These are phyloP conservation scores for Stichopus chloronotus DNA, from an alignment of 35 echinoderm and acorn worm genomes.

Conservation along the genomic window DNA sequence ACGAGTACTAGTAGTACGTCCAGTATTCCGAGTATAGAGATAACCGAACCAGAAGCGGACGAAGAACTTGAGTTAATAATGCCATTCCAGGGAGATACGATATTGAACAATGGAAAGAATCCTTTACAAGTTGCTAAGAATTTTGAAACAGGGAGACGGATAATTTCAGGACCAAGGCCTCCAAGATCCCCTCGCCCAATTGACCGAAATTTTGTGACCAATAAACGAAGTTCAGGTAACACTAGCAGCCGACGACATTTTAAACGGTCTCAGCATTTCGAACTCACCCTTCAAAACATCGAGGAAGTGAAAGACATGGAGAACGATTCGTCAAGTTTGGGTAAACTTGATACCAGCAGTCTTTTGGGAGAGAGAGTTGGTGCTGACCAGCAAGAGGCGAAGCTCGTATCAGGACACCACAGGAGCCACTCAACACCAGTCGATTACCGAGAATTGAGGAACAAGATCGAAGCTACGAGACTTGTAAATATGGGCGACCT, in stretches of 20 bases:
- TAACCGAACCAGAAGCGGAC: constrained; percentile 10
- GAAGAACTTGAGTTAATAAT: not conserved
- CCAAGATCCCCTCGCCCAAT: constrained; percentile 35
- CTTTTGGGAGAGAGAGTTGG: not conserved
- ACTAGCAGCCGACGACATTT: constrained; percentile 17
- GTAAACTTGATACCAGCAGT: not conserved
- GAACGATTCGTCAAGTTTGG: not conserved
- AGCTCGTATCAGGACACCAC: not conserved
- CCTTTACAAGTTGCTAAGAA: not conserved
- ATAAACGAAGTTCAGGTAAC: not conserved
- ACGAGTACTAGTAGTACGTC: constrained; percentile 19
- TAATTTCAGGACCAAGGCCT: not conserved
- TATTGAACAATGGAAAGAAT: not conserved
- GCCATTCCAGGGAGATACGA: not conserved
- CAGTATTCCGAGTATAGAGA: constrained; percentile 29
- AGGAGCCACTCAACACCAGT: constrained; percentile 56
- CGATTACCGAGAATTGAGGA: constrained; percentile 53
- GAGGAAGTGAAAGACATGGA: constrained; percentile 47
- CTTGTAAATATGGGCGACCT: constrained; percentile 48
- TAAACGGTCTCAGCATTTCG: constrained; percentile 47
- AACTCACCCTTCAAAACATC: constrained; percentile 55
- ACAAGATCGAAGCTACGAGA: constrained; percentile 43
- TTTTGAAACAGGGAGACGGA: not conserved
- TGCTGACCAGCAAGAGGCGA: not conserved
- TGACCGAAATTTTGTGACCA: not conserved